A percentile compares a stretch with the other conserved stretches of the same genome.
These are phyloP conservation scores for Anagyrus pseudococci DNA, from an alignment of 2,888 invertebrate genomes.

Conservation along the genomic window DNA sequence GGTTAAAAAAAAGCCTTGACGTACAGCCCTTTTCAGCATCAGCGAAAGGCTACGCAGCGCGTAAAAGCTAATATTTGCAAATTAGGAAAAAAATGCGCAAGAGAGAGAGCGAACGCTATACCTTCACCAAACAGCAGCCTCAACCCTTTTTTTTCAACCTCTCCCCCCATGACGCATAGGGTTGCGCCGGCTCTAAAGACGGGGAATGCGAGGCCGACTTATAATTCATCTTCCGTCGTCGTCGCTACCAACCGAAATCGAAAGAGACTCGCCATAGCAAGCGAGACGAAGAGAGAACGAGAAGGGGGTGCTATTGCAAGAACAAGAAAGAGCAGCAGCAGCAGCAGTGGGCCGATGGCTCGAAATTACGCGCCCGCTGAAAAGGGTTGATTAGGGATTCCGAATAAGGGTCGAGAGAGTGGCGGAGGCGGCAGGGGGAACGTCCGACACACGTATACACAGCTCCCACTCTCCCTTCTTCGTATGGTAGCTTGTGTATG, in stretches of 20 bases:
- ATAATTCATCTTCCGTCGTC: slow-evolving; percentile 41
- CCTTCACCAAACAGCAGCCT: too few species aligned
- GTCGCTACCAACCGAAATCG: slow-evolving; percentile 35
- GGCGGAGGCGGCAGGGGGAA: slow-evolving; percentile 46
- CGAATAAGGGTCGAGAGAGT: slow-evolving; percentile 57
- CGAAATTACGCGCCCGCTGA: slow-evolving; percentile 60
- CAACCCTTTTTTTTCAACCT: slow-evolving; percentile 36
- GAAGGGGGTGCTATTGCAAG: too few species aligned
- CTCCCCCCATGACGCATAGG: slow-evolving; percentile 38
- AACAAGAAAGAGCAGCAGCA: slow-evolving; percentile 42
- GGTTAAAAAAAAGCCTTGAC: slow-evolving; percentile 22
- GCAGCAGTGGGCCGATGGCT: slow-evolving; percentile 46
- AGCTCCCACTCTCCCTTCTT: too few species aligned
- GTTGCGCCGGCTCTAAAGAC: slow-evolving; percentile 19
- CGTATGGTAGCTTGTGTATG: too few species aligned
- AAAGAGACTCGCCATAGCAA: slow-evolving; percentile 30
- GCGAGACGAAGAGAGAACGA: slow-evolving; percentile 5
- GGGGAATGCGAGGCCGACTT: slow-evolving; percentile 25
- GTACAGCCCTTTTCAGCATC: too few species aligned
- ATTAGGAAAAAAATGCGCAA: slow-evolving; percentile 39
- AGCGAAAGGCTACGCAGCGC: too few species aligned
- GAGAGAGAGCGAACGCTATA: too few species aligned
- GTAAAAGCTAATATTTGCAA: slow-evolving; percentile 41
- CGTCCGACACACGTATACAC: slow-evolving; percentile 17
- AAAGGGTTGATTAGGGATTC: slow-evolving; percentile 63